Base-by-base conservation (phyloP, 2,888 invertebrate species). In the Ctena decussata region DNA sequence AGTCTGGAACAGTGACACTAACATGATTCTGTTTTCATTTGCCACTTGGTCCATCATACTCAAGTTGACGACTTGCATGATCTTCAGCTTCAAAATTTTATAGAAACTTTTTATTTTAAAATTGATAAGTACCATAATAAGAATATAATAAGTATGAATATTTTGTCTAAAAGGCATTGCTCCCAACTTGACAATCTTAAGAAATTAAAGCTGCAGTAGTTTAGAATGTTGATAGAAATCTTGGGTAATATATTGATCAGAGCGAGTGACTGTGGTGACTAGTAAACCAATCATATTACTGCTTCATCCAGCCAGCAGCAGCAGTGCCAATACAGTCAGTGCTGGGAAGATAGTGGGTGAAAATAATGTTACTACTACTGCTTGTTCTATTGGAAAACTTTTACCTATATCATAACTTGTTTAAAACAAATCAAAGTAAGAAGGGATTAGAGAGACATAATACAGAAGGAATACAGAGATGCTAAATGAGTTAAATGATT, bases 351-450 rank as follows among this genome's bases (percentile, higher is more conserved):
- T 65, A 35, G 35, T 35, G 1, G 2, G 32, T 3, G 35, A 35
- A 65, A 21, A 65, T 35, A 32, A 35, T 18, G 18, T 30, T 35
- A 32, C 18, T 65, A 18, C 35, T 65, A 35, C 21, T 65, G 35
- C 35, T 35, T 35, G 65, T 65, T 65, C 35, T 65, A 65, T 65
- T 65, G 65, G 65, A 65, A 65, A 65, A 21, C 8, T 57, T 57
- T 57, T 65, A 65, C 65, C 65, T 65, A 65, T 65, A 32, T 65
- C 30, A 65, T 35, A 5, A 30, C 65, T 65, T 65, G 65, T 65
- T 65, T 35, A 65, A 65, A 65, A 65, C 65, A 35, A 35, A 65
- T 65, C 30, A 65, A 1, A 65, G 8, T 35, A 21, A 65, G 30
- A 65, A 65, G 35, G 65, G 65, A 65, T 65, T 65, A 65, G 24